Evolutionary conservation across 1,140 invertebrate species (phyloP), one percentile per base, ranked within the genome.

Genomic region (Neotoxoptera formosana): DNA sequence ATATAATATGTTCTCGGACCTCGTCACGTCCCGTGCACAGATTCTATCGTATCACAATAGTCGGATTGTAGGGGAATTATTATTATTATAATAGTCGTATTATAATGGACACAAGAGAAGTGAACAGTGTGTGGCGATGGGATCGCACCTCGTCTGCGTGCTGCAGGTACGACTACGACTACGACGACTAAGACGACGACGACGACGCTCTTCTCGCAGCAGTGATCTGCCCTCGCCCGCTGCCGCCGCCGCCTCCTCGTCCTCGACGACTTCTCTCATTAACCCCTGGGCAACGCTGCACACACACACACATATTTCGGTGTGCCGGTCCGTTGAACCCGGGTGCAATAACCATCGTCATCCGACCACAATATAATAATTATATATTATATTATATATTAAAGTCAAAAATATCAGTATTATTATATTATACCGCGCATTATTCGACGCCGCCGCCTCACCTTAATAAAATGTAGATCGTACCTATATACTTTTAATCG

Each of bases 271-370:
- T 60, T 91, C 30, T 67, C 91, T 92, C 91, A 92, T 92, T 92
- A 92, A 92, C 91, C 91, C 91, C 67, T 48, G 91, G 91, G 91
- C 91, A 92, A 76, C 41, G 21, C 89, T 34, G 34, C n/a, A 21
- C 30, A 84, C 84, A 83, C 81, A 87, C 84, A 48, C 86, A 88
- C 86, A 88, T n/a, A 53, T 89, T 88, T 88, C 86, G 86, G 47
- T 23, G 47, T 36, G 34, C 87, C 47, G n/a, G 91, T 86, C 81
- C 91, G 25, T 93, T 93, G 91, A 93, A 93, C 91, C 34, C 81
- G 81, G 91, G 91, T 93, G 91, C 91, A 86, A 86, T 93, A 93
- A 84, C 91, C 91, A 86, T n/a, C n/a, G n/a, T n/a, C n/a, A n/a
- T 67, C 48, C 2, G 7, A 84, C 47, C 91, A 30, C 76, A n/a